phyloP scores from a whole-genome alignment of 2,888 invertebrate species.

The Gortyna flavago region DNA sequence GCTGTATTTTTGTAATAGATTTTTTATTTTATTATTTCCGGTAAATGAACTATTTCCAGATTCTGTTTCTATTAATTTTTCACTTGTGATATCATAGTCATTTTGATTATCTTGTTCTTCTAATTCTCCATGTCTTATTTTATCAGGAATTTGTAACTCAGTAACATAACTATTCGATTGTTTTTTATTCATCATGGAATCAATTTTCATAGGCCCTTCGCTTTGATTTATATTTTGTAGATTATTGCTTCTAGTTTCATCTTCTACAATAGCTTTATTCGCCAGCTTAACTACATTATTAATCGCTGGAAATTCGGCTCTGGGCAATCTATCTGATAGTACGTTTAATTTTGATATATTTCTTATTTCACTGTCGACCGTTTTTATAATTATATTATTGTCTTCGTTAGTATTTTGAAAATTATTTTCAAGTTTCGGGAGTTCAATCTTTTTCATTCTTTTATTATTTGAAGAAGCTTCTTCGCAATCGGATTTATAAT shows the following conservation, averaged over 20 bases:
- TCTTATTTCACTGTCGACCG: not conserved
- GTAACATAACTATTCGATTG: not conserved
- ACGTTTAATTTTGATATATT: slow-evolving; percentile 15
- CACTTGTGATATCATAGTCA: not conserved
- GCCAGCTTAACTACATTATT: not conserved
- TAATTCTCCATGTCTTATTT: not conserved
- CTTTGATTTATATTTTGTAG: not conserved
- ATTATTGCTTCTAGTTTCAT: not conserved
- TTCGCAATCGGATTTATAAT: slow-evolving; percentile 10
- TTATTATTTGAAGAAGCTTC: slow-evolving; percentile 17
- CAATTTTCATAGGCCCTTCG: not conserved
- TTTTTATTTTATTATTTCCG: slow-evolving; percentile 63
- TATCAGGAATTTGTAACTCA: not conserved
- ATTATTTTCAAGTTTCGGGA: not conserved
- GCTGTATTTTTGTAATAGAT: slow-evolving; percentile 79
- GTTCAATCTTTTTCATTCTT: slow-evolving; percentile 5
- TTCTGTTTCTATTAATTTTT: slow-evolving; percentile 14
- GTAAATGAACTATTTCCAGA: not conserved
- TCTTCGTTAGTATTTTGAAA: not conserved
- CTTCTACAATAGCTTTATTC: not conserved
- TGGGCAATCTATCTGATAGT: not conserved
- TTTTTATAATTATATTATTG: not conserved
- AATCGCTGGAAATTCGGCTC: not conserved
- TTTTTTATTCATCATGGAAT: not conserved
- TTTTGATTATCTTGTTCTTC: not conserved